phyloP scores from a whole-genome alignment of 1,140 invertebrate genomes.

The Antheraea pernyi region DNA sequence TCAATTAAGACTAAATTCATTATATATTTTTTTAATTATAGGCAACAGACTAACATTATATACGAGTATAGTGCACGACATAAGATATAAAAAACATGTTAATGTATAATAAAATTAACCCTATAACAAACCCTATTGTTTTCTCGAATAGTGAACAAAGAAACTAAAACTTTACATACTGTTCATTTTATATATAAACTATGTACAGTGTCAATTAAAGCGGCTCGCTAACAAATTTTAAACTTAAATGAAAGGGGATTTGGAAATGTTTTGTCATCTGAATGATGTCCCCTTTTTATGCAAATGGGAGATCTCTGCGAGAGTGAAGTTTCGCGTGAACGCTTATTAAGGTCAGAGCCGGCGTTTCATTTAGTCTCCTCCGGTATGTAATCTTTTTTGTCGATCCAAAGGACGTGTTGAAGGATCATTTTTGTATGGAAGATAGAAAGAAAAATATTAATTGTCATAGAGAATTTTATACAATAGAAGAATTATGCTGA shows the following conservation, averaged over 20 bases:
- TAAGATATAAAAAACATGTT: too few species aligned
- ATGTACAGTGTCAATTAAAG: constrained; percentile 56
- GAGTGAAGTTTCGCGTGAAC: constrained; percentile 33
- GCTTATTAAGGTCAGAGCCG: constrained; percentile 45
- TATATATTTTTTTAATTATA: too few species aligned
- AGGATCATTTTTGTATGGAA: neutral
- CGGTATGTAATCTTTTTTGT: neutral
- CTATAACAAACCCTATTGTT: too few species aligned
- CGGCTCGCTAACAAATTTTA: constrained; percentile 54
- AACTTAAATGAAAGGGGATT: constrained; percentile 67
- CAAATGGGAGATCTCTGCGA: constrained; percentile 52
- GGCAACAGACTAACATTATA: too few species aligned
- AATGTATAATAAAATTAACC: too few species aligned
- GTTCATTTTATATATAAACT: neutral
- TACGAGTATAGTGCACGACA: too few species aligned
- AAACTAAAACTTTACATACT: neutral
- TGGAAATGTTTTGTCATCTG: constrained; percentile 64
- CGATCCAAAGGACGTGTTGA: neutral
- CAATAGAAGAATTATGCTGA: too few species aligned
- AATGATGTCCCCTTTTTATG: constrained; percentile 64
- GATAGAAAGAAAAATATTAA: too few species aligned
- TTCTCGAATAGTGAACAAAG: too few species aligned
- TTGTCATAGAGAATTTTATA: too few species aligned
- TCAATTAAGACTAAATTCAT: too few species aligned
- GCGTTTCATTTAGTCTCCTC: constrained; percentile 34